phyloP scores from a whole-genome alignment of 2,113 vertebrate species.

The Lagopus muta region DNA sequence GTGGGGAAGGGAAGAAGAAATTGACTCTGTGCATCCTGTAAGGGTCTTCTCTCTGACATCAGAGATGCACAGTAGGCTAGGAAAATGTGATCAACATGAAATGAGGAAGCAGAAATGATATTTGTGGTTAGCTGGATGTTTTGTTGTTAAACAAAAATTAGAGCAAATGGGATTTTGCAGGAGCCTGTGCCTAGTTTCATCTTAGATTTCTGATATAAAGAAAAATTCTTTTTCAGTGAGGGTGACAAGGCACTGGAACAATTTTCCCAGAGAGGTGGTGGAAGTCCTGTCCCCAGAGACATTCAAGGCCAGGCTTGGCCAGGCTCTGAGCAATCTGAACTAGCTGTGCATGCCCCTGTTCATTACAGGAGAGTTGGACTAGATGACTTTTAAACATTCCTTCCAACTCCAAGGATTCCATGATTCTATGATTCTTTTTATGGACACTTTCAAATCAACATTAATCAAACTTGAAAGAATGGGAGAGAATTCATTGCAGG shows the following conservation, averaged over 20 bases:
- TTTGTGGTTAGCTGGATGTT: fast-evolving
- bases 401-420: no score
- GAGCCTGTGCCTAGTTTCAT: background rate
- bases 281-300: no score
- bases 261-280: no score
- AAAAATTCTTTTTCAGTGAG: no score
- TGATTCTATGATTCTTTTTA: background rate
- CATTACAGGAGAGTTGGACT: no score
- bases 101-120: background rate
- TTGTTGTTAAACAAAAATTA: background rate
- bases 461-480: background rate
- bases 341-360: no score
- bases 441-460: background rate
- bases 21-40: background rate
- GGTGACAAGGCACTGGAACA: no score
- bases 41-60: background rate
- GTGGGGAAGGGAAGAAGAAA: background rate
- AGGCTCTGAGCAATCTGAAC: no score
- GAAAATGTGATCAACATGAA: background rate
- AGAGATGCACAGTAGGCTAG: background rate
- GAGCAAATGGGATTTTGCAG: background rate
- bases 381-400: no score
- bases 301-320: no score
- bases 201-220: no score
- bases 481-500: background rate